Evolutionary conservation across 2,888 invertebrate genomes (phyloP).

Genomic region (Stenodema calcarata): DNA sequence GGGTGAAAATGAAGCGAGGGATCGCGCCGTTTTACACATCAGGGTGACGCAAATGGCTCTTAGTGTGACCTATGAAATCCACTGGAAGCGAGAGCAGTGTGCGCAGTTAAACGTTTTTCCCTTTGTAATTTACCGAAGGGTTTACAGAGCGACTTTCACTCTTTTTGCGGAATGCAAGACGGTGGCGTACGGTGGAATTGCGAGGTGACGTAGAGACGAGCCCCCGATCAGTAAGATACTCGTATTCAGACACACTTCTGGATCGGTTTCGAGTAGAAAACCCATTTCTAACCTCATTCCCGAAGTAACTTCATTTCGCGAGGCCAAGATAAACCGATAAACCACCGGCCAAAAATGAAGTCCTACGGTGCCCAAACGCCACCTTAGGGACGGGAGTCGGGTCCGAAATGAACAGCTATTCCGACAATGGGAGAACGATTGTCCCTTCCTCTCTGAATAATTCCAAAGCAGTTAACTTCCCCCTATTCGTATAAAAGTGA

Average conservation of each 20-base stretch:
- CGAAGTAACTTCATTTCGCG: too few relatives aligned
- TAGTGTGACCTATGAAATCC: constrained; percentile 41
- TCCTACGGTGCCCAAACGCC: not conserved
- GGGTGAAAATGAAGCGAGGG: constrained; percentile 11
- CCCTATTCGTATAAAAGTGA: not conserved
- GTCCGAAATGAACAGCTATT: not conserved
- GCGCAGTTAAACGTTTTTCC: not conserved
- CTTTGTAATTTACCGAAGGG: not conserved
- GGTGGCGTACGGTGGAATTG: too few relatives aligned
- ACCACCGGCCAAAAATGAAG: not conserved
- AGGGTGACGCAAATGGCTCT: constrained; percentile 40
- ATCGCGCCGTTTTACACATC: constrained; percentile 38
- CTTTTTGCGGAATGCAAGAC: not conserved
- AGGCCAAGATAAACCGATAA: too few relatives aligned
- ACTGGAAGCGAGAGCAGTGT: not conserved
- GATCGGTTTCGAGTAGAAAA: too few relatives aligned
- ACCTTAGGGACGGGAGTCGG: not conserved
- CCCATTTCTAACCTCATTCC: too few relatives aligned
- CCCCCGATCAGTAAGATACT: too few relatives aligned
- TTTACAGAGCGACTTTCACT: not conserved
- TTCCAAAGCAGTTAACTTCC: not conserved
- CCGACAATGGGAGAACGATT: not conserved
- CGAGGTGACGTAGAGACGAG: too few relatives aligned
- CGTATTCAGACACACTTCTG: too few relatives aligned
- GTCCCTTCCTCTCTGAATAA: not conserved